Conservation (phyloP, 2,113 vertebrate species). For the Gallinago jamesoni region DNA sequence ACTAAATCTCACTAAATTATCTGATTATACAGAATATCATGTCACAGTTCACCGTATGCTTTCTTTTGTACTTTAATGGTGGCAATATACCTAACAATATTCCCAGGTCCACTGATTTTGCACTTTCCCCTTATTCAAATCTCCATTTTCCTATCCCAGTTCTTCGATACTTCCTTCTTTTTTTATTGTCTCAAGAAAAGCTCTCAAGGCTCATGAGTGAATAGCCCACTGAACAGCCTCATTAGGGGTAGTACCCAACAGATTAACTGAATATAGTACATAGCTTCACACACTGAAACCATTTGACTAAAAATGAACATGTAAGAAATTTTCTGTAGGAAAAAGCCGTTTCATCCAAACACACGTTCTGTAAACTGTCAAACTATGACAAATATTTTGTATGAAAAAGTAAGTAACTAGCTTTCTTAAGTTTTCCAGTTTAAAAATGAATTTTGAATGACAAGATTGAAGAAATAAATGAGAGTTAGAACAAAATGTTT, state of each 20-base stretch:
- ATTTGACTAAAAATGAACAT: not conserved
- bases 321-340: not conserved
- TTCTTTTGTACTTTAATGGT: not conserved
- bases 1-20: constrained; percentile 17
- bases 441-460: not conserved
- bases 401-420: not conserved
- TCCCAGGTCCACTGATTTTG: not conserved
- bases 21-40: not conserved
- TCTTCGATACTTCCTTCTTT: not conserved
- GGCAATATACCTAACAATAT: not conserved
- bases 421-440: not conserved
- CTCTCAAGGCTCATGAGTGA: not conserved
- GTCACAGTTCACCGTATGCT: not conserved
- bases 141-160: not conserved
- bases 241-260: not conserved
- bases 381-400: not conserved
- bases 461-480: not conserved
- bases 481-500: not conserved
- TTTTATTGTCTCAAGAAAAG: not conserved
- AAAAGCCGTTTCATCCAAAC: not conserved
- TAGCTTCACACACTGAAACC: not conserved
- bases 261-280: not conserved
- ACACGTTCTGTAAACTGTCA: not conserved
- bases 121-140: not conserved
- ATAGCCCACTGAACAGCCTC: not conserved